Evolutionary conservation across 1,140 invertebrate species (phyloP), one percentile per base, ranked within the genome.

Genomic region (Orius insidiosus): DNA sequence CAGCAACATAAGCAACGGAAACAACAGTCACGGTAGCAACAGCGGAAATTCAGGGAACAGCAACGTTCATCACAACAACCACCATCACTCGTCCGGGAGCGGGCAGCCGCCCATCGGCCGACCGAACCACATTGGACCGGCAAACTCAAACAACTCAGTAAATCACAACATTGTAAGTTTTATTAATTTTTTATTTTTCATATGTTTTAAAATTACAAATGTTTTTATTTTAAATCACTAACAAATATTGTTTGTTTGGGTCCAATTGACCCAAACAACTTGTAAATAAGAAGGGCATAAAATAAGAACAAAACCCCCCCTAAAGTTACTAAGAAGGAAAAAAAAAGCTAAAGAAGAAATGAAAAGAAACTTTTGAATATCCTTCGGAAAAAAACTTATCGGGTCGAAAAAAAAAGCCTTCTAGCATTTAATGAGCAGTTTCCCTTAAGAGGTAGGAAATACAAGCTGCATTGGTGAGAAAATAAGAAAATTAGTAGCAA

Each of bases 371-470:
- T 39, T 39, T 39, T 39, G 14, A 39, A 18, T 39, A 18, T 39
- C 37, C 14, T 19, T 19, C 37, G 11, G 15, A 15, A 39, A 39
- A 19, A 19, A 39, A 18, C 10, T 18, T 39, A 39, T 15, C 37
- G 37, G 37, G 19, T 18, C 15, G 37, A 67, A 68, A 40, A 67
- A 68, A 48, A 74, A 75, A 59, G 73, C 72, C 50, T 73, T 24
- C 24, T 24, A 24, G 3, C 7, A 24, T 24, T 24, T 24, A 24
- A 24, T 24, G 24, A 24, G 24, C 24, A 24, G 24, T 24, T 3
- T 24, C 24, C 24, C 24, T 24, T 4, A 24, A 24, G n/a, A n/a
- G n/a, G 24, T 24, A 24, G 24, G 24, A 24, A 24, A 24, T 4
- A 24, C 24, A 24, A 24, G 24, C 24, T 24, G 24, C 24, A 24